Percentiles rank a stretch among this genome's conserved stretches.
Evolutionary conservation across 2,888 invertebrate species (phyloP).

Genomic region (Nudaria mundana): DNA sequence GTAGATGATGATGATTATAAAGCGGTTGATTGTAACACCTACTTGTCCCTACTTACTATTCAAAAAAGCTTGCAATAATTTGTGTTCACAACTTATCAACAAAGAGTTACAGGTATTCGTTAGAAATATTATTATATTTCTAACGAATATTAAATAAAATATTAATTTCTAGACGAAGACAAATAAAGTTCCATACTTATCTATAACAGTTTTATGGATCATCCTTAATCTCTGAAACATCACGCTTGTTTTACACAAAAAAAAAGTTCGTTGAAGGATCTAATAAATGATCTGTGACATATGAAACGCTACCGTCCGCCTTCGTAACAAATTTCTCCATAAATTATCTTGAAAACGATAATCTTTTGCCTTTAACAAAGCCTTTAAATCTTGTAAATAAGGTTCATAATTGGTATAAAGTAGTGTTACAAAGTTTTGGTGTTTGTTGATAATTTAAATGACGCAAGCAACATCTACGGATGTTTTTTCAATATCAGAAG

Average conservation of each 20-base stretch:
- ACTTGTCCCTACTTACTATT: too few species aligned
- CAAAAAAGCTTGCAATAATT: too few species aligned
- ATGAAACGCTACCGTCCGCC: conserved; percentile 58
- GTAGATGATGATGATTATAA: too few species aligned
- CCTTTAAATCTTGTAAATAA: conserved; percentile 19
- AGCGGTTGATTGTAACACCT: too few species aligned
- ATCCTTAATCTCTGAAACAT: too few species aligned
- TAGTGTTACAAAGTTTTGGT: not conserved
- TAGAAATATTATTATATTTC: too few species aligned
- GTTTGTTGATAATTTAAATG: conserved; percentile 26
- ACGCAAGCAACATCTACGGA: conserved; percentile 32
- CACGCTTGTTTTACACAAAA: conserved; percentile 9
- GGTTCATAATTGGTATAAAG: conserved; percentile 16
- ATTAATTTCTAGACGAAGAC: too few species aligned
- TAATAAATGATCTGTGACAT: conserved; percentile 67
- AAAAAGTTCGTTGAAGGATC: conserved; percentile 32
- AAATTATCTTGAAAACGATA: conserved; percentile 43
- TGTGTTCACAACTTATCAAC: too few species aligned
- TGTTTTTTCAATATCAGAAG: conserved; percentile 32
- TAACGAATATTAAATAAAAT: too few species aligned
- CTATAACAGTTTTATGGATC: too few species aligned
- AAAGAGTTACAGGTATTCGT: too few species aligned
- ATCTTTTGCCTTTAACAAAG: conserved; percentile 14
- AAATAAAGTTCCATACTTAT: too few species aligned
- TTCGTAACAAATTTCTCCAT: conserved; percentile 45